A percentile compares a stretch with the other conserved stretches of the same genome.
phyloP scores from a whole-genome alignment of 2,888 invertebrate genomes.

The Parthenolecanium corni region DNA sequence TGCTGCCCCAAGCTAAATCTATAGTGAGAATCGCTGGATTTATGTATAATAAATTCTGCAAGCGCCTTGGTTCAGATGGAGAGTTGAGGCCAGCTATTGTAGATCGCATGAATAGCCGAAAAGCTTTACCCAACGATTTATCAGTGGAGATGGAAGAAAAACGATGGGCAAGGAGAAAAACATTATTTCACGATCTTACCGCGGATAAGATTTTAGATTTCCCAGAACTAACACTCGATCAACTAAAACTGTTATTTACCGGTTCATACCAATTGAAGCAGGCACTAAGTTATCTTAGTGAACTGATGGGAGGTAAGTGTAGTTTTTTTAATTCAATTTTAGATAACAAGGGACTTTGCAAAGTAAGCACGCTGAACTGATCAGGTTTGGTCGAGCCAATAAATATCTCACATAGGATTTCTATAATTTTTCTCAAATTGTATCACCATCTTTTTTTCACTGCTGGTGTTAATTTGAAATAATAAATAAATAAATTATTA shows the following conservation, averaged over 20 bases:
- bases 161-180: neutral
- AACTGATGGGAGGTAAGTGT: neutral
- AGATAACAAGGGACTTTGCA: too few species aligned
- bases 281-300: neutral
- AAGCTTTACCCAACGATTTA: neutral
- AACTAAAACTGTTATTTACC: neutral
- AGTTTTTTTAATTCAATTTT: too few species aligned
- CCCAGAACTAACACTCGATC: neutral
- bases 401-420: too few species aligned
- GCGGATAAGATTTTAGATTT: too few species aligned
- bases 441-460: too few species aligned
- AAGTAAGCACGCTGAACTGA: too few species aligned
- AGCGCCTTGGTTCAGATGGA: neutral
- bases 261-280: constrained; percentile 2
- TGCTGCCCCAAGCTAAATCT: neutral
- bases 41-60: neutral
- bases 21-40: neutral
- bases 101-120: neutral
- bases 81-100: neutral
- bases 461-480: too few species aligned
- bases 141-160: neutral
- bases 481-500: too few species aligned
- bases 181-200: neutral
- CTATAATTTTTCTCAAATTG: too few species aligned
- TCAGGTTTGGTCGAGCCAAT: too few species aligned